Evolutionary conservation across 2,797 vertebrate genomes (phyloP).

Genomic region (Leptoclinus maculatus): DNA sequence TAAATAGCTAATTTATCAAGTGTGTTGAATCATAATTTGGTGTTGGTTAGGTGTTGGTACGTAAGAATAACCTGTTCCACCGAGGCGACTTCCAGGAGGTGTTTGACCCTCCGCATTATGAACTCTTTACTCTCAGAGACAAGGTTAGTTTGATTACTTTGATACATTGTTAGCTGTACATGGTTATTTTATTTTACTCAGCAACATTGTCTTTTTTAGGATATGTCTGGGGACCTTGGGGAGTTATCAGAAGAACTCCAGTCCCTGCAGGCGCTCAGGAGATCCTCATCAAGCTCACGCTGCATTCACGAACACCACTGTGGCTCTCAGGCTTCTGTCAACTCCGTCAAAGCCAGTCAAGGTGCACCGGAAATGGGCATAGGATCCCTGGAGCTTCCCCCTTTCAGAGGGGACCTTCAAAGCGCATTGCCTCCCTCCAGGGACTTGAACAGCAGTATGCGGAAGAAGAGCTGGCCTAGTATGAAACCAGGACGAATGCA

Average conservation of each 20-base stretch:
- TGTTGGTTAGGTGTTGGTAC: constrained; percentile 73
- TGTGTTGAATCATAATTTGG: constrained; percentile 26
- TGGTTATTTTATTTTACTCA: not conserved
- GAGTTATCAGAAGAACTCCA: constrained; percentile 93
- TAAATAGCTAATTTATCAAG: not conserved
- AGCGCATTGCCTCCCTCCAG: constrained; percentile 51
- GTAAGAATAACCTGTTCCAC: constrained; percentile 82
- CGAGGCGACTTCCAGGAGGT: constrained; percentile 90
- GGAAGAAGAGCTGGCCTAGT: constrained; percentile 92
- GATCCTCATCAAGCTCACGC: constrained; percentile 89
- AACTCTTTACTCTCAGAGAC: constrained; percentile 91
- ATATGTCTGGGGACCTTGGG: constrained; percentile 89
- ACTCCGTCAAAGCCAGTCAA: constrained; percentile 83
- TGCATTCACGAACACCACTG: constrained; percentile 96
- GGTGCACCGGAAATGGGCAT: constrained; percentile 39
- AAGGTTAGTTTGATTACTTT: constrained; percentile 66
- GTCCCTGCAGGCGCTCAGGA: constrained; percentile 90
- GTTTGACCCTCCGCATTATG: constrained; percentile 95
- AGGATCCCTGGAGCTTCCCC: constrained; percentile 86
- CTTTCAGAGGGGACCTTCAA: constrained; percentile 85
- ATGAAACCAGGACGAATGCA: constrained; percentile 86
- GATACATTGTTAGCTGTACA: not conserved
- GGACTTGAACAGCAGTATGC: constrained; percentile 69
- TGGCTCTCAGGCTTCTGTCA: constrained; percentile 87
- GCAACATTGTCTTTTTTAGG: constrained; percentile 64